These are phyloP conservation scores for Achlya flavicornis DNA, from an alignment of 2,888 invertebrate genomes.

Conservation along the genomic window DNA sequence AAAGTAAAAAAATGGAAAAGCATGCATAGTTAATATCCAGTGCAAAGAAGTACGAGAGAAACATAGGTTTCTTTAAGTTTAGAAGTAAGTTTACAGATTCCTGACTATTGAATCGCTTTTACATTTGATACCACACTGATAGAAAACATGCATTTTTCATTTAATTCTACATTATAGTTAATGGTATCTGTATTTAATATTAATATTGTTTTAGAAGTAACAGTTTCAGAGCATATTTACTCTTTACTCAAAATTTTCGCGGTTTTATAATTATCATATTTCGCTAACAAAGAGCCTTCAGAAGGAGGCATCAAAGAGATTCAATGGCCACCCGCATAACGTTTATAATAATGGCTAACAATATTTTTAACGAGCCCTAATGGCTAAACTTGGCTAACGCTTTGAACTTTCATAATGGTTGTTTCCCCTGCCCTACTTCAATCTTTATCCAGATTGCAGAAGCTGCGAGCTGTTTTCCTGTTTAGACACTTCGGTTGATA, in stretches of 20 bases:
- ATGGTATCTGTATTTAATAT: too few species aligned
- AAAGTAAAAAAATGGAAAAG: too few species aligned
- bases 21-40: too few species aligned
- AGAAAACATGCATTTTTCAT: too few species aligned
- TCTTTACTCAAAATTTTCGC: constrained; percentile 10
- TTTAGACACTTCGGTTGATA: too few species aligned
- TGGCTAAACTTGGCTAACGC: constrained; percentile 52
- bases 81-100: too few species aligned
- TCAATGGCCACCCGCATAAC: constrained; percentile 17
- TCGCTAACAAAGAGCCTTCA: constrained; percentile 23
- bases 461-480: background rate
- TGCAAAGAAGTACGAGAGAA: too few species aligned
- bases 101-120: too few species aligned
- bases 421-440: constrained; percentile 45
- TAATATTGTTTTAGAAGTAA: too few species aligned
- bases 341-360: constrained; percentile 33
- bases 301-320: constrained; percentile 21
- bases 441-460: constrained; percentile 15
- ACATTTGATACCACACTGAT: too few species aligned
- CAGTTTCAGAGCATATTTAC: background rate
- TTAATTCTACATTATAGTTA: too few species aligned
- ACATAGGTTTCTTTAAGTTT: too few species aligned
- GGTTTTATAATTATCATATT: constrained; percentile 19
- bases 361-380: constrained; percentile 56
- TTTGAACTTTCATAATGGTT: constrained; percentile 48